Evolutionary conservation across 37 sponge, comb jelly and placozoan genomes (phyloP).

Genomic region (Crambe crambe): DNA sequence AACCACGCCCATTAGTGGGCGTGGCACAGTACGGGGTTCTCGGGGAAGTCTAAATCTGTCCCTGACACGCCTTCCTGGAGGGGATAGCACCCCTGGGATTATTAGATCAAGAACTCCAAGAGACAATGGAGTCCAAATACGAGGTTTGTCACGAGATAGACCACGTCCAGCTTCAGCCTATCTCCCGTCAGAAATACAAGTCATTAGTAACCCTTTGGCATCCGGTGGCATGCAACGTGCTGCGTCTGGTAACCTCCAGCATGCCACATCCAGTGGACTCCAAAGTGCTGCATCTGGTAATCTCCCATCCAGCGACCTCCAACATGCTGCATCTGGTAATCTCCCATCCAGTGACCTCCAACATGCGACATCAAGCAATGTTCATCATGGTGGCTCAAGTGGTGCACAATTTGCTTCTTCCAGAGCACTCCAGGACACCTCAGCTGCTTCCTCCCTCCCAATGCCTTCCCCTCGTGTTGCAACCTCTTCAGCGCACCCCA

Average conservation of each 20-base stretch:
- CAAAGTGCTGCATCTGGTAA: too few relatives aligned
- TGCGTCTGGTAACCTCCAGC: too few relatives aligned
- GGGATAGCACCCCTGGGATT: neutral
- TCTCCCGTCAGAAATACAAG: neutral
- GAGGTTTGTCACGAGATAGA: neutral
- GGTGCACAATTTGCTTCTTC: too few relatives aligned
- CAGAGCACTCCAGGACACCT: too few relatives aligned
- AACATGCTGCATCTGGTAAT: too few relatives aligned
- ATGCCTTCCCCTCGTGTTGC: neutral
- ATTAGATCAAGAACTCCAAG: neutral
- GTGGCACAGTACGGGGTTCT: neutral
- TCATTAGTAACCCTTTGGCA: too few relatives aligned
- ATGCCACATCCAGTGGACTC: too few relatives aligned
- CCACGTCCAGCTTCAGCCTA: conserved; percentile 28
- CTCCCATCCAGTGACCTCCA: neutral
- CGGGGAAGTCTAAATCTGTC: neutral
- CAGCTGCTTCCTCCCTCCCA: neutral
- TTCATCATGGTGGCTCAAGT: neutral
- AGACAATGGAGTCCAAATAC: neutral
- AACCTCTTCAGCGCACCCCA: neutral
- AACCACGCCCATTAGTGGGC: neutral
- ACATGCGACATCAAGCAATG: too few relatives aligned
- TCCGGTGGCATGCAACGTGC: too few relatives aligned
- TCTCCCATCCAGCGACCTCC: too few relatives aligned
- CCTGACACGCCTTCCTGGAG: neutral